Conservation (phyloP, 2,113 vertebrate genomes). For the Furnarius figulus region DNA sequence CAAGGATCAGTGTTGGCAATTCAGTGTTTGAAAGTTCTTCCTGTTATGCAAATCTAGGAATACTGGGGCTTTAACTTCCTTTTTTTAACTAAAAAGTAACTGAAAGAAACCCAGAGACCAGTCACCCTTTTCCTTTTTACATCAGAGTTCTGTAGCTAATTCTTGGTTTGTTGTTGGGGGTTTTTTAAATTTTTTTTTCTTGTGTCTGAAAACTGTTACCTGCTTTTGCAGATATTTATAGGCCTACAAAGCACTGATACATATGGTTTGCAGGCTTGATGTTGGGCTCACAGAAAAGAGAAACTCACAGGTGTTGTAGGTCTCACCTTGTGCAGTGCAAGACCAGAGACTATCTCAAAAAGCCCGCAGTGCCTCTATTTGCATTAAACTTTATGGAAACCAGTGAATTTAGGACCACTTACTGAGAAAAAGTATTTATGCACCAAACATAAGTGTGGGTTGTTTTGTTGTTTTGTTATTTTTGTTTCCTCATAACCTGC, state of each 20-base stretch:
- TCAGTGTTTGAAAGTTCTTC: background rate
- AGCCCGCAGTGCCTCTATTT: rapidly evolving
- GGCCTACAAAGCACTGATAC: background rate
- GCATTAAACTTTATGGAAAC: background rate
- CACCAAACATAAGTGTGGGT: background rate
- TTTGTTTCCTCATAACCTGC: rapidly evolving
- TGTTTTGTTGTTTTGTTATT: background rate
- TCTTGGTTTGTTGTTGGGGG: background rate
- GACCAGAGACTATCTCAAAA: background rate
- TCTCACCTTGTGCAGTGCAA: background rate
- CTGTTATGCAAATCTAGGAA: background rate
- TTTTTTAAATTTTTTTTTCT: background rate
- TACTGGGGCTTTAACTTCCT: background rate
- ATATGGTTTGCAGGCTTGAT: background rate
- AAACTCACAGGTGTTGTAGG: background rate
- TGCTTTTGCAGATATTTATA: background rate
- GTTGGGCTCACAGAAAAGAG: background rate
- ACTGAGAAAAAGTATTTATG: background rate
- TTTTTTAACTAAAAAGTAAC: background rate
- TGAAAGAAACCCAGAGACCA: background rate
- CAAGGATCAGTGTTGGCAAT: background rate
- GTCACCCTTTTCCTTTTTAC: background rate
- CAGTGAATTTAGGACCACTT: background rate
- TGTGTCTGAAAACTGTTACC: background rate
- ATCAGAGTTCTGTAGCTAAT: background rate